These are phyloP conservation scores for Rynchops niger DNA, from an alignment of 2,113 vertebrate genomes.

Conservation along the genomic window DNA sequence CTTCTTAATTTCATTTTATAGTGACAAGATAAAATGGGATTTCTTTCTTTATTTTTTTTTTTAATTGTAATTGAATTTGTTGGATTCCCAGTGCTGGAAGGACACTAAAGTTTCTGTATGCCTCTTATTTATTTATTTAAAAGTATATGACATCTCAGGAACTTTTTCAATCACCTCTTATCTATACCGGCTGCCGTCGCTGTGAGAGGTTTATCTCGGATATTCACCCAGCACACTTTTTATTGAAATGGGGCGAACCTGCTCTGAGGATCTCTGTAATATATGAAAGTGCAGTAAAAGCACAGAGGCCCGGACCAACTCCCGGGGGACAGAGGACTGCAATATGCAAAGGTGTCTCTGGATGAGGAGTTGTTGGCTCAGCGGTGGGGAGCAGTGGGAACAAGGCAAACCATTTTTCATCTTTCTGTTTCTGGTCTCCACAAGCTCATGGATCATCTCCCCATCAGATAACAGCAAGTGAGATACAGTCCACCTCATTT, in stretches of 20 bases:
- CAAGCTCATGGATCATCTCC: background rate
- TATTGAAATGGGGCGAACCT: background rate
- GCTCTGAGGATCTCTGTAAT: background rate
- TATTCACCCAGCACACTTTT: background rate
- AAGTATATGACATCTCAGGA: background rate
- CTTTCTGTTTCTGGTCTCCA: background rate
- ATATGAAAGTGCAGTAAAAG: background rate
- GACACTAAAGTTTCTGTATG: background rate
- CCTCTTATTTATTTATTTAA: background rate
- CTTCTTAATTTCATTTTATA: constrained; percentile 20
- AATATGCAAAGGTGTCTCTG: constrained; percentile 5
- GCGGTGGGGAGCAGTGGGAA: background rate
- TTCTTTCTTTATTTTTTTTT: background rate
- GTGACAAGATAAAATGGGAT: background rate
- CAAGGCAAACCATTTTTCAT: background rate
- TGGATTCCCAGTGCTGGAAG: background rate
- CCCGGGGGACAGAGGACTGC: accelerated
- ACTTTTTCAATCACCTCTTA: constrained; percentile 10
- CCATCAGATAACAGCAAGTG: background rate
- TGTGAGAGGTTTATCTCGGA: background rate
- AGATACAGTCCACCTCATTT: background rate
- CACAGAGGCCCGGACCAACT: background rate
- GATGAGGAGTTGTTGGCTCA: background rate
- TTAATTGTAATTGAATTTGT: background rate
- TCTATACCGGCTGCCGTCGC: background rate